Base-by-base conservation (phyloP, 1,140 invertebrate genomes). In the Myzus persicae region DNA sequence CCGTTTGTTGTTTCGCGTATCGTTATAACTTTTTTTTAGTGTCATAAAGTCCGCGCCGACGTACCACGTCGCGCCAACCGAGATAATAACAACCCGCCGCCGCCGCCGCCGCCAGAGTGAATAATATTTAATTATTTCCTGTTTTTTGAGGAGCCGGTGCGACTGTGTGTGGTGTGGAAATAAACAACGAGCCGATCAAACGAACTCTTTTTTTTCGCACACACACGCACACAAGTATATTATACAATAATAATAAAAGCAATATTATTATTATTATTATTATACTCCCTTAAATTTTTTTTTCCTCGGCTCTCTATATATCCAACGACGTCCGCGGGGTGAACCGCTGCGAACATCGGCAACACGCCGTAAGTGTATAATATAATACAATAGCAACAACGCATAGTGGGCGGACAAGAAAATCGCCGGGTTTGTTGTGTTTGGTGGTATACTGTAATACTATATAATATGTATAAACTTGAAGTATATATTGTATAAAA, bases 101-200 rank as follows among this genome's bases (percentile, higher is more conserved):
- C n/a, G n/a, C n/a, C n/a, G n/a, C 44, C 81, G 1, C 81, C n/a
- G 8, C 2, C 31, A 20, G 87, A 89, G 46, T 38, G 91, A 82
- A 90, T 67, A 90, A 59, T 90, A 90, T 93, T 93, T 93, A 93
- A 93, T 93, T 93, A 93, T 93, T 93, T 93, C 91, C 91, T 93
- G 91, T 93, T 82, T 93, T 46, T 67, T 90, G 46, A 89, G 40
- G 31, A 67, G 46, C 46, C 38, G 46, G 48, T 42, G 87, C 18
- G 31, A 51, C 46, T 24, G 82, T 36, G 87, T 89, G 87, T 26
- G 89, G 89, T 67, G 51, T 90, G 59, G 89, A 42, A 90, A 90
- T 67, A 90, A 93, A 93, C 67, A 93, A 93, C 91, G 81, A 36
- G 81, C 46, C 91, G 67, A 93, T 93, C 91, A 93, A 93, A 93